Base-by-base conservation (phyloP, 2,797 vertebrate genomes). In the Semaprochilodus insignis region DNA sequence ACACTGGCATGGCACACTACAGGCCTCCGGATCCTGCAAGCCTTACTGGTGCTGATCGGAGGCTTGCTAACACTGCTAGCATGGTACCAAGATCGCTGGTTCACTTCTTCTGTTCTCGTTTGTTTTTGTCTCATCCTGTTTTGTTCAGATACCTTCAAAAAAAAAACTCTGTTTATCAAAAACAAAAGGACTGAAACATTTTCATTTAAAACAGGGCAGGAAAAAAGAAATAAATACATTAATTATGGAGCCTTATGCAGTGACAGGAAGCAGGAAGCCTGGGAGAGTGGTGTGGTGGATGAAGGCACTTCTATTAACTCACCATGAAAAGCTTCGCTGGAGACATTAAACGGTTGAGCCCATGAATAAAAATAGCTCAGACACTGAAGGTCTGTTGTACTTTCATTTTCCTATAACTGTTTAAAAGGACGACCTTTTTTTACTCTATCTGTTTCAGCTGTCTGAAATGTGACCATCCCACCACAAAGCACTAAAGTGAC, bases 251-350 rank as follows among this genome's bases (percentile, higher is more conserved):
- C 19, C 17, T 74, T n/a, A 34, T 21, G 54, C 31, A 57, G 14
- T 6, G 54, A 23, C 52, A 60, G 3, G n/a, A 36, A 62, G 66
- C 55, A 71, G 74, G 55, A 17, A 25, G 27, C 21, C 27, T 59
- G 15, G 31, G 40, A 48, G 16, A 44, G 52, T 27, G 52, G 36
- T 17, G 27, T 60, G 16, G 59, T 5, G 17, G 54, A 74, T 75
- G 69, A 86, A 83, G 84, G 76, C 5, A 6, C 59, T 79, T 74
- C 59, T 63, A 77, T 82, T 63, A 84, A 83, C 44, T 77, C 54
- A 34, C 83, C 40, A 2, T 48, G 48, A 80, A 83, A 72, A 21
- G 60, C 23, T 74, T 74, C 52, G 34, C 74, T 34, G 59, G 36
- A 82, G 72, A 54, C 59, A 73, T 75, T 72, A 76, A 75, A 60